These are phyloP conservation scores for Drosophila sordidula DNA, from an alignment of 2,888 invertebrate species.

Conservation along the genomic window DNA sequence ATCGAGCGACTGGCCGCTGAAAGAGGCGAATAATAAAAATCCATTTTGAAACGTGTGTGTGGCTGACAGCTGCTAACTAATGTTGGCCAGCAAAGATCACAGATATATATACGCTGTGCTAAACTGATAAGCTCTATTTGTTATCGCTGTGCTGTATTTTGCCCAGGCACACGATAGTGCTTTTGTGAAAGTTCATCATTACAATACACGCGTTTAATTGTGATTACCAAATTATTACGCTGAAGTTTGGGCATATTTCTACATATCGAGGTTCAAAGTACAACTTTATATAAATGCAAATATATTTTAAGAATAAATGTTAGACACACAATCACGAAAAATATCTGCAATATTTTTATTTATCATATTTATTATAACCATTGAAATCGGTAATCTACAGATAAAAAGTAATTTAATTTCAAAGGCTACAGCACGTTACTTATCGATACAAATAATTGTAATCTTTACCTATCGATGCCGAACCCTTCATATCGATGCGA, in stretches of 20 bases:
- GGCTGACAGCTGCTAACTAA: constrained; percentile 4
- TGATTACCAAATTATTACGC: neutral
- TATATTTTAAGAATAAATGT: too few species aligned
- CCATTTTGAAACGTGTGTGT: constrained; percentile 82
- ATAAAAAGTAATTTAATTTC: neutral
- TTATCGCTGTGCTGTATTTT: constrained; percentile 8
- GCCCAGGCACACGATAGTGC: constrained; percentile 2
- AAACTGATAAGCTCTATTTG: constrained; percentile 15
- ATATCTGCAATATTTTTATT: neutral
- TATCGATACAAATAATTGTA: too few species aligned
- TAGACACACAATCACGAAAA: too few species aligned
- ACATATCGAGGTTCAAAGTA: neutral
- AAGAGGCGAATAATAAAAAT: constrained; percentile 88
- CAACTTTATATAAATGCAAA: neutral
- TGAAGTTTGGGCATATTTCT: neutral
- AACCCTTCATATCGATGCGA: too few species aligned
- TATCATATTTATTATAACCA: too few species aligned
- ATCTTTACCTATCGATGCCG: too few species aligned
- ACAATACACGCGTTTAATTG: constrained; percentile 1
- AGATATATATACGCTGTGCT: constrained; percentile 13
- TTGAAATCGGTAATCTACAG: neutral
- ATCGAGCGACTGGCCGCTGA: constrained; percentile 88
- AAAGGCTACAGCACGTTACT: too few species aligned
- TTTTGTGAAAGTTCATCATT: constrained; percentile 39
- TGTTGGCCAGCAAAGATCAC: neutral